phyloP scores from a whole-genome alignment of 1,140 invertebrate genomes.

The Drosophila erecta region DNA sequence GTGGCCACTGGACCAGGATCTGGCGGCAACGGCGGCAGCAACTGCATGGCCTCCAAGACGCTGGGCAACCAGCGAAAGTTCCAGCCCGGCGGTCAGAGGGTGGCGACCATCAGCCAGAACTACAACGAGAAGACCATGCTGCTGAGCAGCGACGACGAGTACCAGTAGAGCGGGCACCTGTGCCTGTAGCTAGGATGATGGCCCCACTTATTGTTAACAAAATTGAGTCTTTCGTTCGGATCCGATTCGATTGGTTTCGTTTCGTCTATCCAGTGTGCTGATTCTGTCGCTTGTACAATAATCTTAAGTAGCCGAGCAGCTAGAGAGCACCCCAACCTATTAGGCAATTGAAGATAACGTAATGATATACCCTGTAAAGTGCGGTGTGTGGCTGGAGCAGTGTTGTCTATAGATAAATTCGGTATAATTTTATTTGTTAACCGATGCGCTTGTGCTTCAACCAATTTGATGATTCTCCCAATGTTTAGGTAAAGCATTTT shows the following conservation, averaged over 20 bases:
- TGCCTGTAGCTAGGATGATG: not conserved
- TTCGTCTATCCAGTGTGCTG: constrained; percentile 40
- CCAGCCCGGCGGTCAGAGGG: constrained; percentile 87
- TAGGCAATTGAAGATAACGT: constrained; percentile 40
- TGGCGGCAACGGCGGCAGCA: constrained; percentile 43
- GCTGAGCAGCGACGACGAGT: constrained; percentile 98
- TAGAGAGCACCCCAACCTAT: constrained; percentile 18
- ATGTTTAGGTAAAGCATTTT: too few species aligned
- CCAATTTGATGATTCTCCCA: too few species aligned
- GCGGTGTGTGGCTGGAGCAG: constrained; percentile 19
- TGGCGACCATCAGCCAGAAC: constrained; percentile 91
- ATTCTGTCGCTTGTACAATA: constrained; percentile 71
- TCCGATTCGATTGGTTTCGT: constrained; percentile 23
- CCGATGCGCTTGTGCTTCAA: too few species aligned
- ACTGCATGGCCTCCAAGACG: constrained; percentile 83
- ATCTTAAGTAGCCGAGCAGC: constrained; percentile 68
- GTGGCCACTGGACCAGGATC: constrained; percentile 67
- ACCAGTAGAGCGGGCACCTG: constrained; percentile 88
- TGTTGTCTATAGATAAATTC: constrained; percentile 10
- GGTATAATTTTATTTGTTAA: too few species aligned
- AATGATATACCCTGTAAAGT: constrained; percentile 37
- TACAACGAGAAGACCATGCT: constrained; percentile 98
- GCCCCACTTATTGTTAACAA: constrained; percentile 35
- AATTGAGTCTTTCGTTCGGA: constrained; percentile 32
- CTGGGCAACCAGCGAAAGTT: constrained; percentile 83